Conservation (phyloP, 2,113 vertebrate species). For the Pseudopipra pipra region DNA sequence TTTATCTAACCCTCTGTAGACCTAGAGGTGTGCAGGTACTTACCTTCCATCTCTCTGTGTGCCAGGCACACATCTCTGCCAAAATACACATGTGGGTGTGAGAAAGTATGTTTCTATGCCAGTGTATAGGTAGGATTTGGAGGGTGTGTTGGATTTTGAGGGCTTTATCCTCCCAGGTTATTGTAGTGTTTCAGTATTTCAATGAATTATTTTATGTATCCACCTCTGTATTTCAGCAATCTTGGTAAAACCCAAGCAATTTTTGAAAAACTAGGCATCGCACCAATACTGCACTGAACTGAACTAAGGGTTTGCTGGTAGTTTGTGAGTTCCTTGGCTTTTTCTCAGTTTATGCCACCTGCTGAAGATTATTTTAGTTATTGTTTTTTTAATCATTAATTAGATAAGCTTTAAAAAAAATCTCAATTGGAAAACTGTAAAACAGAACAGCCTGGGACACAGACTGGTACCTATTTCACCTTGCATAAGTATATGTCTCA, state of each 20-base stretch:
- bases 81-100: not conserved
- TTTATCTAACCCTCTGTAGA: not conserved
- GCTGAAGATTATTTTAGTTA: not conserved
- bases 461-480: conserved; percentile 10
- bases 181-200: not conserved
- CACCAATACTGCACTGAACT: not conserved
- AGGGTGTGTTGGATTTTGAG: not conserved
- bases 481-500: conserved; percentile 5
- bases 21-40: not conserved
- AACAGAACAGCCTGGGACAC: conserved; percentile 26
- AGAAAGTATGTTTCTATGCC: not conserved
- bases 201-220: not conserved
- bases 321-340: not conserved
- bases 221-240: not conserved
- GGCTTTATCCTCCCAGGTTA: not conserved
- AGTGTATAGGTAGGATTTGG: not conserved
- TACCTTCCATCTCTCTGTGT: not conserved
- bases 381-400: not conserved
- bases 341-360: conserved; percentile 6
- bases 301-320: not conserved
- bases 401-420: not conserved
- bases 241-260: not conserved
- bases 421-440: not conserved
- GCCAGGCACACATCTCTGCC: not conserved
- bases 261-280: not conserved